A percentile compares a stretch with the other conserved stretches of the same genome.
Evolutionary conservation across 53 echinoderm and acorn worm genomes (phyloP).

Genomic region (Antedon mediterranea): DNA sequence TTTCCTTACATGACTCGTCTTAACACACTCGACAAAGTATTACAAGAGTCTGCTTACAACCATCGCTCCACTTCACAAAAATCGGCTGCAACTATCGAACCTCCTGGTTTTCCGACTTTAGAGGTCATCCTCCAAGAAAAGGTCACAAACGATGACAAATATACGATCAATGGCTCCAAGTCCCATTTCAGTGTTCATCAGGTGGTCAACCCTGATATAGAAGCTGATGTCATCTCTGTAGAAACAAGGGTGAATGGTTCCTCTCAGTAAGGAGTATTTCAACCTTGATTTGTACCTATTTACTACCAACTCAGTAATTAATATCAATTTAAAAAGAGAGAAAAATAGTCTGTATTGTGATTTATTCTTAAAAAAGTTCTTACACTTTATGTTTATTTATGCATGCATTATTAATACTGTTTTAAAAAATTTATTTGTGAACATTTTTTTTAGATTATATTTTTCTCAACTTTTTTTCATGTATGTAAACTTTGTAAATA

Average conservation of each 20-base stretch:
- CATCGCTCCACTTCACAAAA: neutral
- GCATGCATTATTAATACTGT: neutral
- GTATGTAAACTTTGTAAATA: neutral
- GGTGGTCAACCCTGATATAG: conserved; percentile 75
- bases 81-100: neutral
- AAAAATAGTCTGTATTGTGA: neutral
- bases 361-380: neutral
- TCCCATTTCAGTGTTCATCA: neutral
- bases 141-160: neutral
- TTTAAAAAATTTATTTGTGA: neutral
- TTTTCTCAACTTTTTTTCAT: neutral
- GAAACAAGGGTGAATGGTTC: conserved; percentile 79
- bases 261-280: conserved; percentile 6
- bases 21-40: conserved; percentile 21
- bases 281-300: neutral
- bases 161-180: neutral
- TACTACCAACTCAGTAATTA: neutral
- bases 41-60: conserved; percentile 9
- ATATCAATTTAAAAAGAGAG: neutral
- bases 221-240: conserved; percentile 71
- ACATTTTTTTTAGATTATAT: neutral
- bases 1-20: conserved; percentile 41
- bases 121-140: conserved; percentile 5
- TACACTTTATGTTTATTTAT: neutral
- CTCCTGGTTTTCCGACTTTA: conserved; percentile 13